Evolutionary conservation across 1,140 invertebrate species (phyloP), one percentile per base, ranked within the genome.

Genomic region (Drosophila auraria): DNA sequence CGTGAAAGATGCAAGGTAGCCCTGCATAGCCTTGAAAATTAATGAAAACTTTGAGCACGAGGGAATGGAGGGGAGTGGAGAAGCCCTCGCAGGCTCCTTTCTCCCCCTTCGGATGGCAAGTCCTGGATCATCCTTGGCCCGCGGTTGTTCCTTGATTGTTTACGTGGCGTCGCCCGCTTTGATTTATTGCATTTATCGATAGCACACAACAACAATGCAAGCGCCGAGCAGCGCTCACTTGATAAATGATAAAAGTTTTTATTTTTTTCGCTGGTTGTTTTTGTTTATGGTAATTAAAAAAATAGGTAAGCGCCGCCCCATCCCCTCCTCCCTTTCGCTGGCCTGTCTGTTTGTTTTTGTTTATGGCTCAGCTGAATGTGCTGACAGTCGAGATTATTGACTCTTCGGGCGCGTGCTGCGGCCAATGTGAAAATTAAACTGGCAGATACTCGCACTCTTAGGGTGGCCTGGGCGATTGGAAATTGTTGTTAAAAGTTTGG

Each of bases 221-320:
- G 17, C 47, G 23, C 14, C 38, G 51, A 73, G 25, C 58, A 50
- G 51, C 42, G 53, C 38, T 63, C 53, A 36, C 51, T 87, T 87
- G 83, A 87, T 89, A 83, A 87, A 87, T 87, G 83, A 87, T 72
- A 69, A 89, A 87, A 87, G 80, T 87, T 87, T 82, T 76, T 68
- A 72, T 77, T 68, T 77, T 54, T 66, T 66, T 9, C 54, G 5
- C 20, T 44, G 47, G 17, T 36, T 66, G 72, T 66, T 76, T 82
- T 82, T 83, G 77, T 61, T 81, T 74, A 80, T 83, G 78, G 64
- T 81, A 87, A 87, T 89, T 87, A 87, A 87, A 87, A 83, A 83
- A 83, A 77, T 78, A 78, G 72, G 74, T 77, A 77, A 73, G 61
- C 27, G 70, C 17, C 9, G 11, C 68, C 5, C 45, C 15, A 51